A percentile compares a stretch with the other conserved stretches of the same genome.
Conservation (phyloP, 2,797 vertebrate species). For the Muscicapa comitata region DNA sequence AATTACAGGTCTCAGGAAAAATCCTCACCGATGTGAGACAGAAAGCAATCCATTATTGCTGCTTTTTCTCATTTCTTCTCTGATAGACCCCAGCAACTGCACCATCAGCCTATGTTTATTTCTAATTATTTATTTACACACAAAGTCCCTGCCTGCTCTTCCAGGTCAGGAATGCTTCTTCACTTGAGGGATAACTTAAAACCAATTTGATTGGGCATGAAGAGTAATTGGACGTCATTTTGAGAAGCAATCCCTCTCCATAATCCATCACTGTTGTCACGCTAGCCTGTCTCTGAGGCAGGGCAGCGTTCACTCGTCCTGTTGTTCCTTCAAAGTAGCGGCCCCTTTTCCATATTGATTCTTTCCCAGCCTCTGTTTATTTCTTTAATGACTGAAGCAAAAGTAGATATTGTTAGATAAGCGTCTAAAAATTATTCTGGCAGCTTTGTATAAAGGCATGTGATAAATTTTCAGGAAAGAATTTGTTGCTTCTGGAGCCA, state of each 20-base stretch:
- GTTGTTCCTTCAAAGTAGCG: not conserved
- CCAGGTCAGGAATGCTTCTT: conserved; percentile 15
- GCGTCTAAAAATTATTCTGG: conserved; percentile 41
- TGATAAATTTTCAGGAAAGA: conserved; percentile 28
- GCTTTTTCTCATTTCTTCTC: conserved; percentile 10
- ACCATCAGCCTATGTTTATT: not conserved
- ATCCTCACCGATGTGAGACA: not conserved
- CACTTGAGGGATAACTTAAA: conserved; percentile 44
- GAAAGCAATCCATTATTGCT: not conserved
- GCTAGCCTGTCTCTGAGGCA: conserved; percentile 23
- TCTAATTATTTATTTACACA: conserved; percentile 37
- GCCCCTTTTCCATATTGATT: not conserved
- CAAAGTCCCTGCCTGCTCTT: not conserved
- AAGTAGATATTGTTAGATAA: conserved; percentile 50
- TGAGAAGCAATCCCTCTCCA: not conserved
- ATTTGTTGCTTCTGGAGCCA: conserved; percentile 12
- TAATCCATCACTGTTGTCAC: conserved; percentile 52
- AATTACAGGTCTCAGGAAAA: conserved; percentile 13
- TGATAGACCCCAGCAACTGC: not conserved
- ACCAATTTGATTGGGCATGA: conserved; percentile 22
- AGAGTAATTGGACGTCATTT: conserved; percentile 18
- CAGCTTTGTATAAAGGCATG: conserved; percentile 15
- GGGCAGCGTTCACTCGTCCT: not conserved
- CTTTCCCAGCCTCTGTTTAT: conserved; percentile 6
- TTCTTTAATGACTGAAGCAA: conserved; percentile 30